Conservation (phyloP, 2,888 invertebrate genomes). For the Maniola hyperantus region DNA sequence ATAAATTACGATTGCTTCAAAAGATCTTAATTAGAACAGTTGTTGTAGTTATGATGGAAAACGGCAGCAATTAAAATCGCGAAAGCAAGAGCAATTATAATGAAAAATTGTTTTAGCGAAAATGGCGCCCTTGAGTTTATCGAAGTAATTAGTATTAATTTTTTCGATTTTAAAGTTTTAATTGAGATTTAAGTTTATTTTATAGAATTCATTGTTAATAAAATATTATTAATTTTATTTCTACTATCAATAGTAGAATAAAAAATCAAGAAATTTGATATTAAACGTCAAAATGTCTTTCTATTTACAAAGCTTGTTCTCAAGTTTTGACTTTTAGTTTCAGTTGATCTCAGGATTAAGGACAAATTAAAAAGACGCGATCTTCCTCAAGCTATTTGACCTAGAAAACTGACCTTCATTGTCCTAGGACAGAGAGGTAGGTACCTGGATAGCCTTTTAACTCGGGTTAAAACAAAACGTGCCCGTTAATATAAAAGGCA, state of each 20-base stretch:
- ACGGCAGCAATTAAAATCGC: slow-evolving; percentile 1
- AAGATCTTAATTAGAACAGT: not conserved
- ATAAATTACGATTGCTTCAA: not conserved
- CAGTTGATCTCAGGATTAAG: not conserved
- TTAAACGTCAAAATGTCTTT: too few species aligned
- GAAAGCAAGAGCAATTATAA: slow-evolving; percentile 5
- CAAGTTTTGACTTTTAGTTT: not conserved
- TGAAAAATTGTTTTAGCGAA: not conserved
- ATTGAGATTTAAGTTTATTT: too few species aligned
- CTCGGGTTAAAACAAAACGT: not conserved
- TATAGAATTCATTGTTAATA: too few species aligned
- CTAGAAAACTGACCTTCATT: slow-evolving; percentile 12
- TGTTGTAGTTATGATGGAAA: not conserved
- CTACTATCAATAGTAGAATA: too few species aligned
- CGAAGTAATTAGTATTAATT: too few species aligned
- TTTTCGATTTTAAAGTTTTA: too few species aligned
- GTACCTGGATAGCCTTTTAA: not conserved
- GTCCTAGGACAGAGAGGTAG: slow-evolving; percentile 1
- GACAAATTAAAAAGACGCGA: not conserved
- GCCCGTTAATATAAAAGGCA: not conserved
- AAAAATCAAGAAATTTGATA: too few species aligned
- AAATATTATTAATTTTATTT: too few species aligned
- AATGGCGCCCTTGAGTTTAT: too few species aligned
- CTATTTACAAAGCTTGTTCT: too few species aligned
- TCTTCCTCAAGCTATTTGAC: not conserved